Percentiles rank a stretch among this genome's conserved stretches.
Evolutionary conservation across 2,888 invertebrate species (phyloP).

Genomic region (Hypselothyrea guttata): DNA sequence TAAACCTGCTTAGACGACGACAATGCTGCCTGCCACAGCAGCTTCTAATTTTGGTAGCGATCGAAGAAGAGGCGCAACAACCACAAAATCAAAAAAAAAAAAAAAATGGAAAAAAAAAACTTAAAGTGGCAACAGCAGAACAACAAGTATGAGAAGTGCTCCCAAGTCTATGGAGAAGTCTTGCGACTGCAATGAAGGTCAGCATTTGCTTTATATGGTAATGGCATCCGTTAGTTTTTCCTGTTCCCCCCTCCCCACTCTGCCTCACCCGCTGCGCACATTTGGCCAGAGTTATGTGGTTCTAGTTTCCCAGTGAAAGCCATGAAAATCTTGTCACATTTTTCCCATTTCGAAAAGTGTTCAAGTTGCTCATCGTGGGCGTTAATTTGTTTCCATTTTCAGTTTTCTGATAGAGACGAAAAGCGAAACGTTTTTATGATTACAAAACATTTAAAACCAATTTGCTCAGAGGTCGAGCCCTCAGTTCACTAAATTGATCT

Average conservation of each 20-base stretch:
- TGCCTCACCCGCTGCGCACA: conserved; percentile 23
- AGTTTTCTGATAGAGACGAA: conserved; percentile 7
- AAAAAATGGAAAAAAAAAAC: too few species aligned
- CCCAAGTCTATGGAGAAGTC: conserved; percentile 31
- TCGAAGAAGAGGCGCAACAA: conserved; percentile 30
- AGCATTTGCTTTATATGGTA: conserved; percentile 71
- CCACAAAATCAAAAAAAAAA: conserved; percentile 8
- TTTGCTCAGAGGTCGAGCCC: conserved; percentile 6
- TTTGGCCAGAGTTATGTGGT: conserved; percentile 55
- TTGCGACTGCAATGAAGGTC: conserved; percentile 77
- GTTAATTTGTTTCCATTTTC: conserved; percentile 53
- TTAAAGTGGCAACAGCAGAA: conserved; percentile 11
- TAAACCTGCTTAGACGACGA: conserved; percentile 61
- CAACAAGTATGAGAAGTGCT: conserved; percentile 32
- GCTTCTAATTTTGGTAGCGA: conserved; percentile 72
- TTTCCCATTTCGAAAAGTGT: conserved; percentile 3
- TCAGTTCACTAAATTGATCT: conserved; percentile 48
- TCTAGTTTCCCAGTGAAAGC: conserved; percentile 34
- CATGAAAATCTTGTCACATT: conserved; percentile 14
- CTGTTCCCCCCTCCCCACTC: conserved; percentile 43
- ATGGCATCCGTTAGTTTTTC: conserved; percentile 77
- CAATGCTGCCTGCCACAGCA: conserved; percentile 59
- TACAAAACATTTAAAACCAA: too few species aligned
- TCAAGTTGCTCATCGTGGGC: conserved; percentile 49
- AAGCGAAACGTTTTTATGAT: conserved; percentile 2